Conservation (phyloP, 2,797 vertebrate species). For the Ispidina picta region DNA sequence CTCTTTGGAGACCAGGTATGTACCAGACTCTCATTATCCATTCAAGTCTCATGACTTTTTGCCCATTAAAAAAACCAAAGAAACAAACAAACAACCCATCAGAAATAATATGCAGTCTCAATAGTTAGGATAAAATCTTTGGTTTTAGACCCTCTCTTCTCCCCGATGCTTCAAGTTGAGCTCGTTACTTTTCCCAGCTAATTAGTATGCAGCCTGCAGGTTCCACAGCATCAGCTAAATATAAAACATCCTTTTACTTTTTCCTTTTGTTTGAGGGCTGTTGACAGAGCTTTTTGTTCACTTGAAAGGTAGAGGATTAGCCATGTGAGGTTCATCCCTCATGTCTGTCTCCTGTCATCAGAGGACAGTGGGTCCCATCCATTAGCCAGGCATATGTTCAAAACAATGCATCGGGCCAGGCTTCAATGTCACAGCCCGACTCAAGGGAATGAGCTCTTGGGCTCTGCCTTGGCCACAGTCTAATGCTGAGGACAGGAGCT, state of each 20-base stretch:
- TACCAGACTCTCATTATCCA: not conserved
- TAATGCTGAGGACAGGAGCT: not conserved
- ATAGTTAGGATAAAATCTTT: slow-evolving; percentile 32
- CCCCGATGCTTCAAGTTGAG: not conserved
- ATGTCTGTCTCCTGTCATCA: slow-evolving; percentile 21
- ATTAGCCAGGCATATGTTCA: not conserved
- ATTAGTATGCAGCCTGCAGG: slow-evolving; percentile 57
- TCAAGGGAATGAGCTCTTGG: not conserved
- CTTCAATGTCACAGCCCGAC: not conserved
- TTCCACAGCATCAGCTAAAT: slow-evolving; percentile 59
- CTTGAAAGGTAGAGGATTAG: slow-evolving; percentile 66
- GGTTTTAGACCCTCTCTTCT: not conserved
- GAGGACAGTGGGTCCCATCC: not conserved
- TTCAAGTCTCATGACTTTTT: not conserved
- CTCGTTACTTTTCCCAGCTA: slow-evolving; percentile 10
- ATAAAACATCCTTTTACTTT: slow-evolving; percentile 58
- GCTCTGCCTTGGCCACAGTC: not conserved
- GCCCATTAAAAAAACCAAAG: not conserved
- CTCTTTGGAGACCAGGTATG: not conserved
- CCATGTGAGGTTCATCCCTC: slow-evolving; percentile 41
- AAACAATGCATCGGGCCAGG: not conserved
- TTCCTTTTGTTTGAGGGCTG: slow-evolving; percentile 48
- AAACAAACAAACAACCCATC: not conserved
- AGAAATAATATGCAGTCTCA: slow-evolving; percentile 18
- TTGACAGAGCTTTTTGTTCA: slow-evolving; percentile 65